phyloP scores from a whole-genome alignment of 2,113 vertebrate species.

The Girardinichthys multiradiatus region DNA sequence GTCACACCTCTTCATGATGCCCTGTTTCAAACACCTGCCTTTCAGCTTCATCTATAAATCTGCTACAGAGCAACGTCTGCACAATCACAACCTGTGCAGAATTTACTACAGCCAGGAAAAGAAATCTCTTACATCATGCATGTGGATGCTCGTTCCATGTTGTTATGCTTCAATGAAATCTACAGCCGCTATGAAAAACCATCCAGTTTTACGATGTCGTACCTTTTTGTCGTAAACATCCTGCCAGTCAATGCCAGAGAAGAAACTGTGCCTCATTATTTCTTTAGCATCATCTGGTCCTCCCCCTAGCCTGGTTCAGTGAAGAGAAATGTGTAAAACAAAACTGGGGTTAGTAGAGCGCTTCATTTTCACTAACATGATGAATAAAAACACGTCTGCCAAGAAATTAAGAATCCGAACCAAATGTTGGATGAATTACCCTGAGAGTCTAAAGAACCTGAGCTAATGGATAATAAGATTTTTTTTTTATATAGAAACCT shows the following conservation, averaged over 20 bases:
- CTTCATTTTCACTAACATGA: neutral
- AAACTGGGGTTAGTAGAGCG: neutral
- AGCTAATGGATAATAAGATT: too few relatives aligned
- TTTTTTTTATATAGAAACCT: too few relatives aligned
- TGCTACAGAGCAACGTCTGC: neutral
- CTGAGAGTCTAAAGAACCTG: too few relatives aligned
- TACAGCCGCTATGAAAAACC: neutral
- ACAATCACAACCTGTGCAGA: neutral
- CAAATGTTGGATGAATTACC: too few relatives aligned
- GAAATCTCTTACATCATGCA: neutral
- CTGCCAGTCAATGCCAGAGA: constrained; percentile 94
- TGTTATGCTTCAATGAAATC: neutral
- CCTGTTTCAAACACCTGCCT: constrained; percentile 5
- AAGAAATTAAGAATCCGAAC: too few relatives aligned
- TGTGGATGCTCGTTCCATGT: neutral
- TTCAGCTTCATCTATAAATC: neutral
- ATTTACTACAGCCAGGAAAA: neutral
- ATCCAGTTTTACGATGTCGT: neutral
- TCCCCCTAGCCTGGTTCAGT: constrained; percentile 88
- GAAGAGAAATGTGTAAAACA: neutral
- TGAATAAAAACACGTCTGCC: neutral
- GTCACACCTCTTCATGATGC: constrained; percentile 41
- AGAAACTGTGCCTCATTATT: constrained; percentile 98
- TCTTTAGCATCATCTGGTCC: constrained; percentile 97
- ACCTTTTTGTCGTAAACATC: constrained; percentile 99